phyloP scores from a whole-genome alignment of 2,113 vertebrate species.

The Cercocebus atys region DNA sequence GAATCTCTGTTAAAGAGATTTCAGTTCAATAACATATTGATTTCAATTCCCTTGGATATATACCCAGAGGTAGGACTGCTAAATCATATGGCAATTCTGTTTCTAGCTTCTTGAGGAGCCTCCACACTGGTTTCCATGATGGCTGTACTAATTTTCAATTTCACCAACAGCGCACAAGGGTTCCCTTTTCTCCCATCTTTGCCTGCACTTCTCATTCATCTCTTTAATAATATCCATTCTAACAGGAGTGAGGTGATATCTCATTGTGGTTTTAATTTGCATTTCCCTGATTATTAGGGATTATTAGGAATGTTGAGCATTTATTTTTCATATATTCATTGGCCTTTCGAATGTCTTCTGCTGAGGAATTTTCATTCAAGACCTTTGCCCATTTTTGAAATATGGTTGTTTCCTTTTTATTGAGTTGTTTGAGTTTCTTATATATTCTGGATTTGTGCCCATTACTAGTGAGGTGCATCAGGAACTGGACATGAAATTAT shows the following conservation, averaged over 20 bases:
- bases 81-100: neutral
- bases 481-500: conserved; percentile 12
- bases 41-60: neutral
- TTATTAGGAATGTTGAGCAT: neutral
- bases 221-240: neutral
- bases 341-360: neutral
- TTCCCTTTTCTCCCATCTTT: neutral
- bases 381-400: neutral
- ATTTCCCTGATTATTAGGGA: neutral
- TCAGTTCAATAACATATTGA: neutral
- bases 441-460: neutral
- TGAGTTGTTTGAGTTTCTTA: neutral
- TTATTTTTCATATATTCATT: neutral
- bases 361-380: neutral
- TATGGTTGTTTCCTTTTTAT: neutral
- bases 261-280: neutral
- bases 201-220: neutral
- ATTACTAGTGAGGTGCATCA: neutral
- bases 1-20: neutral
- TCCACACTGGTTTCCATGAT: neutral
- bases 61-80: neutral
- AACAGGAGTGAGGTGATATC: neutral
- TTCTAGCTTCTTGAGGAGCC: neutral
- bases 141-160: neutral
- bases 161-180: neutral